Conservation (phyloP, 1,140 invertebrate species). For the Coptotermes formosanus region DNA sequence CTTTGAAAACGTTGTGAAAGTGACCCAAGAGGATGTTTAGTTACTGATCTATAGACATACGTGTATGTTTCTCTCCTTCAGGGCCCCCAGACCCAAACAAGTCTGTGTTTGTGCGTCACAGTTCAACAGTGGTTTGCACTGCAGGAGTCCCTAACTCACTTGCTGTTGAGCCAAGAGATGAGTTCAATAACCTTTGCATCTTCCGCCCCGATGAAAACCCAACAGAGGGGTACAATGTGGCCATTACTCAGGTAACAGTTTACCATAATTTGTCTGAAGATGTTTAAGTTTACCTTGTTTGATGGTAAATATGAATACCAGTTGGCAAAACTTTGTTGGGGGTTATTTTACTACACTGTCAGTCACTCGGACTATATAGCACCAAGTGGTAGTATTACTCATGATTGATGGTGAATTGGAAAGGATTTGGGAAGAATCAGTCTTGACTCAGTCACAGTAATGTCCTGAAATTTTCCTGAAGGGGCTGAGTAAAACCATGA, state of each 20-base stretch:
- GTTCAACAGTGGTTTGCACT: conserved; percentile 82
- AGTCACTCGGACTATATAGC: no score
- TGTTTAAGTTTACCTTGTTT: not conserved
- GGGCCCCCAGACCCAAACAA: conserved; percentile 80
- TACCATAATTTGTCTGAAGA: conserved; percentile 22
- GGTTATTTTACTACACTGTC: no score
- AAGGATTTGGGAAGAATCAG: no score
- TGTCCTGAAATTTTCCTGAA: no score
- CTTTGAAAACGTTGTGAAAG: no score
- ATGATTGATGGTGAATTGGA: no score
- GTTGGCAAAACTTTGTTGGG: no score
- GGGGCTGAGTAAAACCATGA: no score
- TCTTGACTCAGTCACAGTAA: no score
- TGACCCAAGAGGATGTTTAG: no score
- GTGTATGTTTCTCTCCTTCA: conserved; percentile 44
- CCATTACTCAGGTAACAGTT: conserved; percentile 47
- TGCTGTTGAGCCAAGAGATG: conserved; percentile 83
- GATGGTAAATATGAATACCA: not conserved
- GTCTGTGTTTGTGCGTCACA: conserved; percentile 81
- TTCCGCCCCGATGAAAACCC: conserved; percentile 64
- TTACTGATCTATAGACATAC: no score
- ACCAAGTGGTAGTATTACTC: no score
- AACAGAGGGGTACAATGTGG: conserved; percentile 58
- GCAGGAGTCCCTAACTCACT: conserved; percentile 73
- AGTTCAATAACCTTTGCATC: conserved; percentile 81